A percentile compares a stretch with the other conserved stretches of the same genome.
Evolutionary conservation across 2,888 invertebrate genomes (phyloP).

Genomic region (Yponomeuta plumbellus): DNA sequence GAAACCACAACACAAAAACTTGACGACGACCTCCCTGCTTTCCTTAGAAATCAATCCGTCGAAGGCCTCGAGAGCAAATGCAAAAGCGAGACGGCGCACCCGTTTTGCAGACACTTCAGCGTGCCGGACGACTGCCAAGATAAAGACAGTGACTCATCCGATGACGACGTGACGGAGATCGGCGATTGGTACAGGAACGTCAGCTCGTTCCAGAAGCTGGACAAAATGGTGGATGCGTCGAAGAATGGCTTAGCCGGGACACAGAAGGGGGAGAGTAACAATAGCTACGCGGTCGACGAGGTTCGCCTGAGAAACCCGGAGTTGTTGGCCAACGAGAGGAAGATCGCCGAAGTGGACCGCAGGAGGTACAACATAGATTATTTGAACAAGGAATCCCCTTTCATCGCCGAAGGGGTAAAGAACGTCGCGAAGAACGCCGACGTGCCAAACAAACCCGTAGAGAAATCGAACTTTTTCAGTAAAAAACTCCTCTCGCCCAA

Average conservation of each 20-base stretch:
- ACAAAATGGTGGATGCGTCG: slow-evolving; percentile 40
- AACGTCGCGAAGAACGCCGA: slow-evolving; percentile 43
- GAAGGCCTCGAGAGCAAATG: slow-evolving; percentile 53
- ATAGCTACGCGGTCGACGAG: slow-evolving; percentile 51
- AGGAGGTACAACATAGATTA: slow-evolving; percentile 51
- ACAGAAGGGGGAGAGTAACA: slow-evolving; percentile 31
- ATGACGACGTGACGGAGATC: slow-evolving; percentile 30
- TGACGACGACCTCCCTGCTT: slow-evolving; percentile 41
- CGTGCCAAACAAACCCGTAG: slow-evolving; percentile 34
- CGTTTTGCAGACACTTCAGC: slow-evolving; percentile 53
- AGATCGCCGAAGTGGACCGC: slow-evolving; percentile 42
- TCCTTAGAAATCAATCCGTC: slow-evolving; percentile 65
- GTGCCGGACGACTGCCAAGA: slow-evolving; percentile 42
- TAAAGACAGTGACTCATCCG: slow-evolving; percentile 34
- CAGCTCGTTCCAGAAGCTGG: slow-evolving; percentile 30
- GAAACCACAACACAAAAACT: slow-evolving; percentile 25
- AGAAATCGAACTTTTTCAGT: slow-evolving; percentile 54
- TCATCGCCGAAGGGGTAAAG: slow-evolving; percentile 44
- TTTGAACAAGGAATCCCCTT: slow-evolving; percentile 35
- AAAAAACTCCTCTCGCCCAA: slow-evolving; percentile 65
- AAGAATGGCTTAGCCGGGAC: slow-evolving; percentile 36
- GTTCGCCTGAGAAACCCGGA: slow-evolving; percentile 40
- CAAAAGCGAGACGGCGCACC: slow-evolving; percentile 36
- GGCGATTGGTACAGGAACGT: slow-evolving; percentile 38
- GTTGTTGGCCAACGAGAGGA: slow-evolving; percentile 34